Evolutionary conservation across 2,113 vertebrate species (phyloP).

Genomic region (Psammodynastes pulverulentus): DNA sequence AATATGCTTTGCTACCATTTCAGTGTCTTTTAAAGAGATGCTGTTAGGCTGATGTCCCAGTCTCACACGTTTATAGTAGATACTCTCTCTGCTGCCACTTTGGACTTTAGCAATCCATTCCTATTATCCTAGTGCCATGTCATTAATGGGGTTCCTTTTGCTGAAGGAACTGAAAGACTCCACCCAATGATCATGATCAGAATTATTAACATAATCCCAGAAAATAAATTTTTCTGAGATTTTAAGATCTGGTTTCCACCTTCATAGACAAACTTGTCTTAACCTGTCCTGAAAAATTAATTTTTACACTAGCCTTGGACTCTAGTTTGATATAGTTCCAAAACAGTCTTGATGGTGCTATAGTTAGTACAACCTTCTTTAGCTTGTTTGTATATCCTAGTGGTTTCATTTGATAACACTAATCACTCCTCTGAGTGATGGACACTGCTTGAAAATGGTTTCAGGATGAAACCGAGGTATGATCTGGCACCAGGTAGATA

Average conservation of each 20-base stretch:
- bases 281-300: background rate
- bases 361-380: background rate
- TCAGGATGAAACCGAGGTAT: background rate
- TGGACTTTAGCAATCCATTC: background rate
- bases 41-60: background rate
- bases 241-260: background rate
- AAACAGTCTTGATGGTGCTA: background rate
- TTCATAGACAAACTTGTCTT: background rate
- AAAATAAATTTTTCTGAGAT: background rate
- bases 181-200: background rate
- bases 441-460: background rate
- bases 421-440: no score
- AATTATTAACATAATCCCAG: background rate
- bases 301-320: background rate
- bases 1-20: background rate
- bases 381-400: no score
- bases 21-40: background rate
- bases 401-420: background rate
- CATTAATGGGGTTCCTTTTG: constrained; percentile 2
- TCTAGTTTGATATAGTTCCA: background rate
- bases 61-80: background rate
- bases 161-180: background rate
- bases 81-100: background rate
- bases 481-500: background rate
- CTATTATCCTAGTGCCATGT: constrained; percentile 8